Evolutionary conservation across 2,113 vertebrate genomes (phyloP).

Genomic region (Pluvianellus socialis): DNA sequence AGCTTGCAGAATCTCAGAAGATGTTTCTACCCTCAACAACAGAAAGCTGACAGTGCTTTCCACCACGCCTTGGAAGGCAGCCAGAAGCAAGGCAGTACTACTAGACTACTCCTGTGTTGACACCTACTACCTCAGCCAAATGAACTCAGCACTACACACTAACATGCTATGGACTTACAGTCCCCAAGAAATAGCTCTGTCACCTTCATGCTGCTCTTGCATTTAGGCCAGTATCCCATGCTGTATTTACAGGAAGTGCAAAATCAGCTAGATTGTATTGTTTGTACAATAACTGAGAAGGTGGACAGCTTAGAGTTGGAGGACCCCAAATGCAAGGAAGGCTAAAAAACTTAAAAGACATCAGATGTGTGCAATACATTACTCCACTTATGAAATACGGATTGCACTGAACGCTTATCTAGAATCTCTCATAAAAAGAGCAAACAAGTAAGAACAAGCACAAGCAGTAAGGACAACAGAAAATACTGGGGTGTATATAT

Average conservation of each 20-base stretch:
- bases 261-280: not conserved
- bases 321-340: not conserved
- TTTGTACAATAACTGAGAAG: not conserved
- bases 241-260: not conserved
- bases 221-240: not conserved
- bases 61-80: not conserved
- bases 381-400: not conserved
- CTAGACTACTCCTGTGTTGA: not conserved
- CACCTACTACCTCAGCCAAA: not conserved
- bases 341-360: not conserved
- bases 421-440: not conserved
- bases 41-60: not conserved
- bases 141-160: not conserved
- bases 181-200: not conserved
- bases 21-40: not conserved
- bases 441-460: not conserved
- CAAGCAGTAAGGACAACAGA: not conserved
- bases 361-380: not conserved
- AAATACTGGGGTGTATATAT: not conserved
- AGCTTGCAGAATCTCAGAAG: not conserved
- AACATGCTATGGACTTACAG: rapidly evolving
- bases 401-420: not conserved
- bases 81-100: not conserved
- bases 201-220: not conserved
- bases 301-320: not conserved